phyloP scores from a whole-genome alignment of 2,113 vertebrate genomes.

The Copsychus sechellarum region DNA sequence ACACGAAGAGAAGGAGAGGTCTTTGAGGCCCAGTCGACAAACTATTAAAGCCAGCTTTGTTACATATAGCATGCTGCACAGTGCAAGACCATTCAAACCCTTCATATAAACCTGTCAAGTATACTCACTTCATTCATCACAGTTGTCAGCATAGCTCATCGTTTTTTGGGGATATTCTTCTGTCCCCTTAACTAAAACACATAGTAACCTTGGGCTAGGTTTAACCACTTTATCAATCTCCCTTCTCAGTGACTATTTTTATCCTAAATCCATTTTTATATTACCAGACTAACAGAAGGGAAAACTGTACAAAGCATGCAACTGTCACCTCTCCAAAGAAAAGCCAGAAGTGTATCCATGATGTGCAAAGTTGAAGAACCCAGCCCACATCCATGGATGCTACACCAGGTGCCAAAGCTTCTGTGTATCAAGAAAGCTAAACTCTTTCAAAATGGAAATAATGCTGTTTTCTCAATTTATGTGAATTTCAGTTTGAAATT shows the following conservation, averaged over 20 bases:
- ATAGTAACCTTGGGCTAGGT: not conserved
- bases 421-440: not conserved
- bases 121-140: not conserved
- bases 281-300: not conserved
- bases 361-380: not conserved
- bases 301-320: not conserved
- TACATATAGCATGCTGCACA: not conserved
- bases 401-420: not conserved
- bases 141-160: not conserved
- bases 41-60: not conserved
- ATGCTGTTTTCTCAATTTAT: not conserved
- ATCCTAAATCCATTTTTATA: not conserved
- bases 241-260: not conserved
- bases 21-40: not conserved
- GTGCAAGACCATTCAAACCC: not conserved
- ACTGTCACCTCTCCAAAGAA: not conserved
- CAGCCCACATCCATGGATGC: fast-evolving
- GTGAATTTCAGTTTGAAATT: not conserved
- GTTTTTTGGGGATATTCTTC: not conserved
- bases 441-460: not conserved
- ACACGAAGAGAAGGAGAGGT: not conserved
- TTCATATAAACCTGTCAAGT: not conserved
- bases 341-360: not conserved
- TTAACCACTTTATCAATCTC: not conserved
- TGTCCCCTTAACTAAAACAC: not conserved